A percentile compares a stretch with the other conserved stretches of the same genome.
These are phyloP conservation scores for Cyrtodaria siliqua DNA, from an alignment of 2,888 invertebrate species.

Conservation along the genomic window DNA sequence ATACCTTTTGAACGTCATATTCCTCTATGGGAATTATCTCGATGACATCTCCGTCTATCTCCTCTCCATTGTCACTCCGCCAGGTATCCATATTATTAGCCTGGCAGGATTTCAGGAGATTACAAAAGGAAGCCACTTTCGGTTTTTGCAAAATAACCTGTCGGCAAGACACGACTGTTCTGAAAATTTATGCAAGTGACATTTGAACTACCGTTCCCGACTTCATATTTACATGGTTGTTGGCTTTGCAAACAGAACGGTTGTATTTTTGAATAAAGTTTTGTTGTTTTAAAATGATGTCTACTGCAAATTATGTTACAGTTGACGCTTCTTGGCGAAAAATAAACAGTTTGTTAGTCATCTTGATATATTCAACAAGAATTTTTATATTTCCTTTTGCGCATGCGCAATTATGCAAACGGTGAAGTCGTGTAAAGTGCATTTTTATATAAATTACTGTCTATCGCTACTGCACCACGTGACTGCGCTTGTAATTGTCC, in stretches of 20 bases:
- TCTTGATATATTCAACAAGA: slow-evolving; percentile 43
- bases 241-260: not conserved
- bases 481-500: too few relatives aligned
- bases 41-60: slow-evolving; percentile 73
- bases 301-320: too few relatives aligned
- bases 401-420: slow-evolving; percentile 60
- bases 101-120: slow-evolving; percentile 58
- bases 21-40: slow-evolving; percentile 79
- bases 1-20: slow-evolving; percentile 78
- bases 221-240: not conserved
- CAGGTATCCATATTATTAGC: slow-evolving; percentile 56
- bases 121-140: slow-evolving; percentile 63
- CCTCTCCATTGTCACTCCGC: slow-evolving; percentile 53
- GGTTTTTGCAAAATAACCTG: not conserved
- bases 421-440: too few relatives aligned
- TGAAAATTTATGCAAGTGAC: slow-evolving; percentile 40
- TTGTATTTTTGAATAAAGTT: too few relatives aligned
- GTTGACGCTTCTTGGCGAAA: not conserved
- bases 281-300: too few relatives aligned
- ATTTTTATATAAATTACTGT: too few relatives aligned
- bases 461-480: too few relatives aligned
- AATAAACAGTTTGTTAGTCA: slow-evolving; percentile 51
- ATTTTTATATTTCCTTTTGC: slow-evolving; percentile 53
- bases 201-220: not conserved
- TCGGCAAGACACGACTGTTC: not conserved